These are phyloP conservation scores for Tetramorium alpestre DNA, from an alignment of 1,140 invertebrate species.

Conservation along the genomic window DNA sequence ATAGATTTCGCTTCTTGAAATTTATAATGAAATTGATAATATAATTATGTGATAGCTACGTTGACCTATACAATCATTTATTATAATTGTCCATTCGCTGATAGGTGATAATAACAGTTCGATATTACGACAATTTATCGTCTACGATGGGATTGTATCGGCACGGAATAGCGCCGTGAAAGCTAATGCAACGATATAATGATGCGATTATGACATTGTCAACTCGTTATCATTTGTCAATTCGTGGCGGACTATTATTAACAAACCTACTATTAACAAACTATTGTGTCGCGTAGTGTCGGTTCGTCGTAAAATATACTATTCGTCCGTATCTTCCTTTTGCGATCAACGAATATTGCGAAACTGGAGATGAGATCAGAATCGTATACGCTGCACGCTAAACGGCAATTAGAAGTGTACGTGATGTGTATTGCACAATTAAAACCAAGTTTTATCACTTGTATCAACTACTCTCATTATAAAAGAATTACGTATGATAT, in stretches of 20 bases:
- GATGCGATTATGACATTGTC: conserved; percentile 38
- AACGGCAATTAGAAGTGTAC: not conserved
- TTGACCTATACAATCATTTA: not conserved
- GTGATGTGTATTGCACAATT: not conserved
- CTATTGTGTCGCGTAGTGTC: conserved; percentile 23
- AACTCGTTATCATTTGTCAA: conserved; percentile 34
- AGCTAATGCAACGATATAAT: conserved; percentile 36
- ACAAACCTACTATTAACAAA: not conserved
- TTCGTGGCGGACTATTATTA: conserved; percentile 20
- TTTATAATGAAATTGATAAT: not conserved
- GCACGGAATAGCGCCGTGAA: not conserved
- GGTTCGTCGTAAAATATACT: not conserved
- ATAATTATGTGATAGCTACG: not conserved
- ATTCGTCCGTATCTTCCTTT: not conserved
- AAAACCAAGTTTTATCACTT: not conserved
- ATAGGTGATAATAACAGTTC: conserved; percentile 21
- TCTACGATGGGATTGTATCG: not conserved
- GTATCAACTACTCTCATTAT: not conserved
- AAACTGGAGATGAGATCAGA: not conserved
- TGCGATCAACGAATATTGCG: conserved; percentile 11
- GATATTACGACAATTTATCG: conserved; percentile 25
- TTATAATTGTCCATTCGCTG: conserved; percentile 15
- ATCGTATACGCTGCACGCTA: not conserved
- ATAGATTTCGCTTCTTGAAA: not conserved
- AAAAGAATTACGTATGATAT: not conserved